Evolutionary conservation across 1,140 invertebrate genomes (phyloP), one percentile per base, ranked within the genome.

Genomic region (Tyrophagus putrescentiae): DNA sequence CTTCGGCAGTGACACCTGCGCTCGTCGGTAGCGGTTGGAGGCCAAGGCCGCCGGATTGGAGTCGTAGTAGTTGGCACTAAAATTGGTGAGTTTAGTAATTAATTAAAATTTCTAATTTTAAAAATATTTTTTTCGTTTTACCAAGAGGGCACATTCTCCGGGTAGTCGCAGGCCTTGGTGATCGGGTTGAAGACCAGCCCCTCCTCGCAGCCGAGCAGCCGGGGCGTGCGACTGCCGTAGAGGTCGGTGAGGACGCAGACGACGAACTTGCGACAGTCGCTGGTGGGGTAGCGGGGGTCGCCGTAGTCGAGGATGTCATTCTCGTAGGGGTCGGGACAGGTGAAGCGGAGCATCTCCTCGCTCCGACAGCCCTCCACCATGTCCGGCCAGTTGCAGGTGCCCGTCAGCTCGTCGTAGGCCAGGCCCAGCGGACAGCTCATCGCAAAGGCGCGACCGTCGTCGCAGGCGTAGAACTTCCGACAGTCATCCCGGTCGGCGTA

Each of bases 401-500:
- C 34, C 4, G 39, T 32, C 23, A 16, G 16, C 34, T 89, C 85
- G 67, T 89, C 85, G 70, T 90, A 92, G 67, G 87, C 85, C 6
- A 92, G 76, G 9, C 87, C 65, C 62, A 82, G 79, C 0, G 87
- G 87, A 70, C 87, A 92, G 34, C 79, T 82, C 65, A 84, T 84
- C 70, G 85, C 82, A 36, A 78, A 82, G 60, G 88, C 83, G 56
- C 81, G 82, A 61, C 85, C 85, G 70, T 91, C 87, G 42, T 91
- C 71, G 70, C 87, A 92, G 9, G 73, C 71, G 74, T 89, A 87
- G 78, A 88, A 93, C 71, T 91, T 90, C 67, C 88, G 80, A 79
- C 89, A 92, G 72, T 92, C 89, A 60, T 90, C 87, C 48, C 88
- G 87, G 74, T 94, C 88, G 62, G 88, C 85, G 74, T 93, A 92